A percentile compares a stretch with the other conserved stretches of the same genome.
Evolutionary conservation across 1,140 invertebrate species (phyloP).

Genomic region (Littorina saxatilis): DNA sequence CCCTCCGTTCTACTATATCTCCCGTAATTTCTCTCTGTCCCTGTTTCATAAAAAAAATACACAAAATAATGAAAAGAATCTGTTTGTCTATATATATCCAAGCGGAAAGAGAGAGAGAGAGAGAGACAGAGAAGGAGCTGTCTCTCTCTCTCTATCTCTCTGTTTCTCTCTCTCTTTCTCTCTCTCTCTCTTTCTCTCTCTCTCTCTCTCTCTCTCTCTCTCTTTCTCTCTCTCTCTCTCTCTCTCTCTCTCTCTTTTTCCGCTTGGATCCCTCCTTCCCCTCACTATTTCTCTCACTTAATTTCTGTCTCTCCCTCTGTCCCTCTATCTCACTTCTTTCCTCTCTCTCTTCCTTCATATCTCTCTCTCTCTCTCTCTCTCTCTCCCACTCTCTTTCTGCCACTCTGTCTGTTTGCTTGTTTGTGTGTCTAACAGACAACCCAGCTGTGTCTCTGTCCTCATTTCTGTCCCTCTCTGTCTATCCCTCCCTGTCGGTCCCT

Average conservation of each 20-base stretch:
- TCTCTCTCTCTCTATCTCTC: background rate
- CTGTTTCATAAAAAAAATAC: too few relatives aligned
- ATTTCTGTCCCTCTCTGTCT: background rate
- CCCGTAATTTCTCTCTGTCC: too few relatives aligned
- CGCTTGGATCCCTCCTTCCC: background rate
- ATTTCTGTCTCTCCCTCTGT: background rate
- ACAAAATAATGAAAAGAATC: too few relatives aligned
- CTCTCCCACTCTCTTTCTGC: background rate
- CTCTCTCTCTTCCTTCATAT: background rate
- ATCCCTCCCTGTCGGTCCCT: background rate
- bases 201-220: background rate
- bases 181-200: background rate
- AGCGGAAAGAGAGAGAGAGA: too few relatives aligned
- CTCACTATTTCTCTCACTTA: background rate
- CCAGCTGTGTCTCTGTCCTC: too few relatives aligned
- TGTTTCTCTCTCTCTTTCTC: background rate
- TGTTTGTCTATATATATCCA: too few relatives aligned
- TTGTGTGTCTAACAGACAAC: too few relatives aligned
- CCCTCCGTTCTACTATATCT: too few relatives aligned
- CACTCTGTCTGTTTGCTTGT: too few relatives aligned
- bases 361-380: background rate
- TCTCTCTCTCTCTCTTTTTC: background rate
- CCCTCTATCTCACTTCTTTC: background rate
- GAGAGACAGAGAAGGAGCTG: too few relatives aligned
- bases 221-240: background rate